Conservation (phyloP, 2,113 vertebrate genomes). For the Tragulus kanchil region DNA sequence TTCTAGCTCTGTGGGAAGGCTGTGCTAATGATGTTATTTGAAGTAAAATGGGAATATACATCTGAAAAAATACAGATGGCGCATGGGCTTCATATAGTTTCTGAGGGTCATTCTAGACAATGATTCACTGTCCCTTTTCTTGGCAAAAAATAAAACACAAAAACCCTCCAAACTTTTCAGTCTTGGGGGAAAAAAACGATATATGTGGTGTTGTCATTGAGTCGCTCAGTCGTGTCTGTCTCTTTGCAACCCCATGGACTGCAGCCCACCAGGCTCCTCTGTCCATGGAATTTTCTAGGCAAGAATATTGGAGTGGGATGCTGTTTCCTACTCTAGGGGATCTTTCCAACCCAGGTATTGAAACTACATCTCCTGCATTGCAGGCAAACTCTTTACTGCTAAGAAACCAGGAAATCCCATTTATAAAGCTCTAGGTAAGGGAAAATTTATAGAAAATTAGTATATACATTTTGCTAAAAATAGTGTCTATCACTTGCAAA, state of each 20-base stretch:
- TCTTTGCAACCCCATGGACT: neutral
- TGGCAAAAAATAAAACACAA: constrained; percentile 25
- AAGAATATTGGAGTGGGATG: neutral
- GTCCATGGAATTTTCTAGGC: neutral
- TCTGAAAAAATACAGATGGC: constrained; percentile 84
- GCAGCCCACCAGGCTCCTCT: neutral
- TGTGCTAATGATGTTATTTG: constrained; percentile 82
- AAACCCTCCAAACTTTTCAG: constrained; percentile 72
- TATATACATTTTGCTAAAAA: constrained; percentile 31
- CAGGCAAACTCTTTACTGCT: neutral
- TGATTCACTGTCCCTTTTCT: constrained; percentile 84
- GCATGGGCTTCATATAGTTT: constrained; percentile 71
- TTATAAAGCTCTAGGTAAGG: constrained; percentile 2
- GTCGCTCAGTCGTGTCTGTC: neutral
- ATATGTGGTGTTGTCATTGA: neutral
- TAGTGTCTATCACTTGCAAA: constrained; percentile 64
- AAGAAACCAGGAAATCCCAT: neutral
- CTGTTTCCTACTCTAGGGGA: neutral
- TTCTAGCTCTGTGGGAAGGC: constrained; percentile 75
- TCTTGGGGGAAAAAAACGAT: constrained; percentile 70
- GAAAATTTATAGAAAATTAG: constrained; percentile 73
- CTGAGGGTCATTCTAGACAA: constrained; percentile 81
- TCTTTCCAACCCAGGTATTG: neutral
- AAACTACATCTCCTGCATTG: neutral
- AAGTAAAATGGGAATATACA: constrained; percentile 79